Percentiles rank a stretch among this genome's conserved stretches.
Conservation (phyloP, 23 tunicate species). For the Trididemnum nubilum region DNA sequence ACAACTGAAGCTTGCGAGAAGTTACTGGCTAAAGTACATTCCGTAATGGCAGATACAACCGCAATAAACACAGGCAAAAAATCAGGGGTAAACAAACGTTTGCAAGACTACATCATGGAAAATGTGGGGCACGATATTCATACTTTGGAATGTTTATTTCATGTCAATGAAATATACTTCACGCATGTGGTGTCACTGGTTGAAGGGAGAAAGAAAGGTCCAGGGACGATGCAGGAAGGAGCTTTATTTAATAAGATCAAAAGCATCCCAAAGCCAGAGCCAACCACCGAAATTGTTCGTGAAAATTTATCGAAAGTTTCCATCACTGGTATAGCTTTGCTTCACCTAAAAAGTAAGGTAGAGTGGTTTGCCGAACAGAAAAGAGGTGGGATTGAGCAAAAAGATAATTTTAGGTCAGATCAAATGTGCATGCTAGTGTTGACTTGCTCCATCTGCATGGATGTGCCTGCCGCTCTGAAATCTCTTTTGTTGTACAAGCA, state of each 20-base stretch:
- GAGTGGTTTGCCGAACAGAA: slow-evolving; percentile 22
- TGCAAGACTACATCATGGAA: neutral
- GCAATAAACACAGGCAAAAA: slow-evolving; percentile 19
- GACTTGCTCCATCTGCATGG: too few species aligned
- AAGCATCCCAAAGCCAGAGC: neutral
- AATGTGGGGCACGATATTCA: slow-evolving; percentile 13
- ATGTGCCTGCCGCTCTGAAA: too few species aligned
- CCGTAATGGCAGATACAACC: slow-evolving; percentile 30
- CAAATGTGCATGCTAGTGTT: too few species aligned
- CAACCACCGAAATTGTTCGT: neutral
- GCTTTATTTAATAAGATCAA: slow-evolving; percentile 13
- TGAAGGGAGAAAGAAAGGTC: slow-evolving; percentile 31
- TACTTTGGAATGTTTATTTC: slow-evolving; percentile 19
- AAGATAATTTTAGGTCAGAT: too few species aligned
- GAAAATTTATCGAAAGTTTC: neutral
- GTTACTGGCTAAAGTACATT: neutral
- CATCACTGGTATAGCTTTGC: neutral
- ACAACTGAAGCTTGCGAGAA: neutral
- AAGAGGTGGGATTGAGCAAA: too few species aligned
- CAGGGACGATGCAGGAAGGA: slow-evolving; percentile 16
- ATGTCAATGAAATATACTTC: slow-evolving; percentile 25
- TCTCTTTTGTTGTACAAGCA: too few species aligned
- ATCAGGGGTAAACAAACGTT: slow-evolving; percentile 25
- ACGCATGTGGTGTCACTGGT: neutral
- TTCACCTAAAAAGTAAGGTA: slow-evolving; percentile 5